phyloP scores from a whole-genome alignment of 2,888 invertebrate genomes.

The Hetaerina titia region DNA sequence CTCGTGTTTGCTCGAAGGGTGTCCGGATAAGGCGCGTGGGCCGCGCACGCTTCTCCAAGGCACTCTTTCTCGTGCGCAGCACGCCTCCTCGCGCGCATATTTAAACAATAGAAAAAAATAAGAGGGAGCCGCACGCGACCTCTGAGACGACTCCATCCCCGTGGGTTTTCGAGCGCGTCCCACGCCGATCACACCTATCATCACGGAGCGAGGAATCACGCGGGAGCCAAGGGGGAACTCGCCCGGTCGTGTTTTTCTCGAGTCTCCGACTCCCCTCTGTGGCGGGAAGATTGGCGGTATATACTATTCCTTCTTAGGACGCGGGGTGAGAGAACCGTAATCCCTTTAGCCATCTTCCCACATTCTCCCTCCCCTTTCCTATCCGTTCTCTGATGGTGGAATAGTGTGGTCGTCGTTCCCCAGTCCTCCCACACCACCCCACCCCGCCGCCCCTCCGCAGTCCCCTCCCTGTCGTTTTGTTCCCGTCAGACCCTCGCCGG shows the following conservation, averaged over 20 bases:
- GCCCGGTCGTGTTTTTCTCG: not conserved
- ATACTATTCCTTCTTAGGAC: not conserved
- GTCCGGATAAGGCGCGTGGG: not conserved
- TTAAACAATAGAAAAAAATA: not conserved
- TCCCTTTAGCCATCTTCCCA: constrained; percentile 37
- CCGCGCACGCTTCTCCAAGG: not conserved
- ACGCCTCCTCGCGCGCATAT: constrained; percentile 35
- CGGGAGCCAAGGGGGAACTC: constrained; percentile 8
- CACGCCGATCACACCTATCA: constrained; percentile 16
- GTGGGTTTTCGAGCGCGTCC: constrained; percentile 14
- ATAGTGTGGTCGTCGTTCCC: not conserved
- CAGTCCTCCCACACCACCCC: not conserved
- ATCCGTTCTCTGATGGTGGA: not conserved
- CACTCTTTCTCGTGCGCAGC: not conserved
- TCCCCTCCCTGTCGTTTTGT: not conserved
- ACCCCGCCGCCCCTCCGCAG: not conserved
- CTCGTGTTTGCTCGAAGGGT: not conserved
- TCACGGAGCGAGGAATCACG: not conserved
- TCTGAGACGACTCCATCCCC: not conserved
- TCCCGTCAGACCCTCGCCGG: not conserved
- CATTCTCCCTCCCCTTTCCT: not conserved
- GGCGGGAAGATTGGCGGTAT: constrained; percentile 30
- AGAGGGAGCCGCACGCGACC: constrained; percentile 4
- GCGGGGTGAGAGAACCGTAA: constrained; percentile 31
- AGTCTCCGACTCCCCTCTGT: not conserved